Evolutionary conservation across 2,888 invertebrate genomes (phyloP), one percentile per base, ranked within the genome.

Genomic region (Phyllotreta cruciferae): DNA sequence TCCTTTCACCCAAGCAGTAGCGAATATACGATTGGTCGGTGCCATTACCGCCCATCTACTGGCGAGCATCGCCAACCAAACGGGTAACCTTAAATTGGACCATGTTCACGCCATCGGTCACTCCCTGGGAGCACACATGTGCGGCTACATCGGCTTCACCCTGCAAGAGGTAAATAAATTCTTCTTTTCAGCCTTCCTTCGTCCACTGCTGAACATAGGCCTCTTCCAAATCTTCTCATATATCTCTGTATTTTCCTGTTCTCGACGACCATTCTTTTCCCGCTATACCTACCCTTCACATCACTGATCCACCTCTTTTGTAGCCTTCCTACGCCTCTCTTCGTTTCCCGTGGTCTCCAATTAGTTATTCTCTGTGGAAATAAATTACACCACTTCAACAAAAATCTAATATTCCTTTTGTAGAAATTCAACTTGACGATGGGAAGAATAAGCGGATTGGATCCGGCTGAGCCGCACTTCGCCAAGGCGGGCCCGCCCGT

Each of bases 391-490:
- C 10, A 10, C 10, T 1, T 4, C 7, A 3, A 50, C 35, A 9
- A 34, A 50, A 10, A 36, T 35, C 11, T 14, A 64, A 63, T 57
- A 68, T 82, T 83, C 36, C 77, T 24, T 24, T 4, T 24, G 1
- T 24, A 87, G 83, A 86, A 85, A 75, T 91, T 88, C 74, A 86
- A 87, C 47, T 77, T 91, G 35, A 89, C 85, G 69, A 74, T 94
- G 6, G 94, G 90, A 4, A 84, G 94, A 56, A 94, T 96, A 56
- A 90, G 92, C 0, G 94, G 93, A 0, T 77, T 97, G 73, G 97
- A 97, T 82, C 96, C 97, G 0, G 96, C 97, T 0, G 93, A 94
- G 66, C 97, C 96, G 0, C 90, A 93, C 77, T 97, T 96, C 82
- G 88, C 89, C 63, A 88, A 92, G 73, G 91, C 93, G 0, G 88